A percentile compares a stretch with the other conserved stretches of the same genome.
Evolutionary conservation across 2,113 vertebrate species (phyloP).

Genomic region (Connochaetes taurinus): DNA sequence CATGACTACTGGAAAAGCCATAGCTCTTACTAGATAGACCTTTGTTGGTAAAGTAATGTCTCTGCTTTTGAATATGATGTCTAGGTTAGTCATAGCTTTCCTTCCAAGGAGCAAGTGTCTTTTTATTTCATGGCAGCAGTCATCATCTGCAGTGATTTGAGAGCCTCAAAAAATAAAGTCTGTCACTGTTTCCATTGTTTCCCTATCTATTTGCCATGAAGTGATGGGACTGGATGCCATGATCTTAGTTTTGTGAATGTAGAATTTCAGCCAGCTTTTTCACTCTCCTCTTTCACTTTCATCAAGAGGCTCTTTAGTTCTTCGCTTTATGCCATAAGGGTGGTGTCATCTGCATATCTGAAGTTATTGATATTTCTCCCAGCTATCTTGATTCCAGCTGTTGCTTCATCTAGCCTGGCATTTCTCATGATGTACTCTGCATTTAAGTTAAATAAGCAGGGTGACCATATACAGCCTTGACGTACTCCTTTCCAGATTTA

Average conservation of each 20-base stretch:
- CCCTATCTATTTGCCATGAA: not conserved
- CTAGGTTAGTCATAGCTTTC: not conserved
- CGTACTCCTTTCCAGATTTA: not conserved
- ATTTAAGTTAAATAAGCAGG: not conserved
- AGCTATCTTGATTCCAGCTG: not conserved
- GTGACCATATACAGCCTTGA: not conserved
- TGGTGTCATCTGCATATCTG: not conserved
- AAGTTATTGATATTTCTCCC: not conserved
- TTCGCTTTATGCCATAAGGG: rapidly evolving
- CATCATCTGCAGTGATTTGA: not conserved
- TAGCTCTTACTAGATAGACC: not conserved
- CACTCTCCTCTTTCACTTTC: not conserved
- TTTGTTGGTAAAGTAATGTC: not conserved
- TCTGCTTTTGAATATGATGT: not conserved
- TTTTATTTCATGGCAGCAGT: not conserved
- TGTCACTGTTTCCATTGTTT: not conserved
- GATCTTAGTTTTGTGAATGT: not conserved
- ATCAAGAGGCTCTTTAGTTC: not conserved
- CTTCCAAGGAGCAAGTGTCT: not conserved
- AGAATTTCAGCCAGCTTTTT: not conserved
- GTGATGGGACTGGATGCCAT: not conserved
- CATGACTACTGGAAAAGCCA: not conserved
- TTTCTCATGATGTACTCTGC: not conserved
- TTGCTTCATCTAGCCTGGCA: not conserved
- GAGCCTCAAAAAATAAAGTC: not conserved